Evolutionary conservation across 2,888 invertebrate genomes (phyloP).

Genomic region (Eilema depressum): DNA sequence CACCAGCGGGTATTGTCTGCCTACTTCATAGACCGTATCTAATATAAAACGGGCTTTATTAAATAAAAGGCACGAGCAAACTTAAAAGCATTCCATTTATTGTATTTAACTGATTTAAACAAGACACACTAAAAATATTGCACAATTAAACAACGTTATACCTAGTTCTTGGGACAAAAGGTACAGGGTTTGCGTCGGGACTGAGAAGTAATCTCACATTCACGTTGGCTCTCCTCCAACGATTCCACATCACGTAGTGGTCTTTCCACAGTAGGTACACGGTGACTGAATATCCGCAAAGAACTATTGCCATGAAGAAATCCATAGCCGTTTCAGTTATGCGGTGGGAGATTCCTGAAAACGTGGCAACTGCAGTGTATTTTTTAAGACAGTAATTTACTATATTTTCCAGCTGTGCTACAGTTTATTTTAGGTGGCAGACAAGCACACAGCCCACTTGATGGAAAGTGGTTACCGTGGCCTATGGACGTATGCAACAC

Average conservation of each 20-base stretch:
- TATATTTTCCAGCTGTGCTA: no score
- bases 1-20: no score
- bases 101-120: constrained; percentile 40
- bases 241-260: constrained; percentile 90
- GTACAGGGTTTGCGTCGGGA: constrained; percentile 81
- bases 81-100: constrained; percentile 40
- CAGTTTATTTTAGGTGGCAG: no score
- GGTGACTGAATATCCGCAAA: constrained; percentile 88
- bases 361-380: constrained; percentile 24
- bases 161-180: constrained; percentile 76
- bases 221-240: constrained; percentile 89
- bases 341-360: constrained; percentile 81
- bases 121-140: constrained; percentile 41
- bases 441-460: no score
- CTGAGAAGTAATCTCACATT: constrained; percentile 88
- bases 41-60: neutral
- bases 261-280: constrained; percentile 89
- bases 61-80: constrained; percentile 21
- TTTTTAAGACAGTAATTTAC: constrained; percentile 15
- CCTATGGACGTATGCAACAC: no score
- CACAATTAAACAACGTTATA: constrained; percentile 73
- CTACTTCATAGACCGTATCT: no score
- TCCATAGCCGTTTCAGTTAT: constrained; percentile 88
- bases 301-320: constrained; percentile 88
- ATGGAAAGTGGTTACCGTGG: no score